Percentiles rank a stretch among this genome's conserved stretches.
Conservation (phyloP, 1,140 invertebrate species). For the Meloidogyne floridensis region DNA sequence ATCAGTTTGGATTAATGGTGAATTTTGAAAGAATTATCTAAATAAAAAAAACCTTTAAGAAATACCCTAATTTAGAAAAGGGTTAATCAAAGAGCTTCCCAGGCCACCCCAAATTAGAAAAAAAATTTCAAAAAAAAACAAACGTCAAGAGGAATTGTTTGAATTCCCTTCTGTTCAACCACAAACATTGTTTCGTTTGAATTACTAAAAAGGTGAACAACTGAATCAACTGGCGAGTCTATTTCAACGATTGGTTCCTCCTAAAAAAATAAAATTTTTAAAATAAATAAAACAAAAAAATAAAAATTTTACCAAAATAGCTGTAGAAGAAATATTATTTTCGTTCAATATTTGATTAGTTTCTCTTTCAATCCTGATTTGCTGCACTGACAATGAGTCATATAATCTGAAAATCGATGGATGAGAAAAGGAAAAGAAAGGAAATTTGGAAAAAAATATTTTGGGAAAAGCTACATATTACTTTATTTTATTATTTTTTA, state of each 20-base stretch:
- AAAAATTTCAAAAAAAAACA: neutral
- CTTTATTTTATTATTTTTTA: neutral
- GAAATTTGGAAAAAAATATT: neutral
- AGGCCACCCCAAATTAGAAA: no score
- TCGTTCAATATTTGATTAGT: neutral
- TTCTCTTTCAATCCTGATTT: conserved; percentile 4
- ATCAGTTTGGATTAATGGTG: no score
- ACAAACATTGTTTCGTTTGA: conserved; percentile 30
- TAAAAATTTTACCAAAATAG: neutral
- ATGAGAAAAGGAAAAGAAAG: neutral
- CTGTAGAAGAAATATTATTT: neutral
- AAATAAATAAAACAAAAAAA: neutral
- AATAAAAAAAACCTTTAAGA: no score
- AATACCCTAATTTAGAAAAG: neutral
- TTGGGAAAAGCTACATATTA: neutral
- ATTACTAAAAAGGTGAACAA: conserved; percentile 2
- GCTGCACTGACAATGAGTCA: neutral
- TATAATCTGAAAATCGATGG: neutral
- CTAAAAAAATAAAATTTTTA: neutral
- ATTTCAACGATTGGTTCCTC: neutral
- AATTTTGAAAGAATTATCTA: no score
- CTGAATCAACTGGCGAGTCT: conserved; percentile 8
- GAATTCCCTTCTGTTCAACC: conserved; percentile 36
- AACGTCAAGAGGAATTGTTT: conserved; percentile 24
- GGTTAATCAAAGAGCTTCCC: neutral